Conservation (phyloP, 1,140 invertebrate genomes). For the Psilanteris sp. region DNA sequence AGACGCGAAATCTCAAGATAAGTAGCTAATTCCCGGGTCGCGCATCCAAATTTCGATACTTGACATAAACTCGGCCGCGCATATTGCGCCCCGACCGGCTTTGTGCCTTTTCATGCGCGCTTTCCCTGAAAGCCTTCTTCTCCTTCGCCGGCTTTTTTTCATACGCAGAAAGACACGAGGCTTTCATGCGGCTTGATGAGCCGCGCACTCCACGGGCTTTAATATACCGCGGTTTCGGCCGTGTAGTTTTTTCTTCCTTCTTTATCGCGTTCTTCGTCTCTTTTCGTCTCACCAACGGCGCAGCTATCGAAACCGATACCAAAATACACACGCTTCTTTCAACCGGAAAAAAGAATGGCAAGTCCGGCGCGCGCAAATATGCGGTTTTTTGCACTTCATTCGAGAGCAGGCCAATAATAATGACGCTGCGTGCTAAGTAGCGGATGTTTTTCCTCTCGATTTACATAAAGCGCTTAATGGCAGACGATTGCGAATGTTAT, state of each 20-base stretch:
- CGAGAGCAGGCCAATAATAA: conserved; percentile 52
- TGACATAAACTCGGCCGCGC: conserved; percentile 49
- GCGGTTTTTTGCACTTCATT: conserved; percentile 49
- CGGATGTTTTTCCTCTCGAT: conserved; percentile 59
- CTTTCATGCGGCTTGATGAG: conserved; percentile 55
- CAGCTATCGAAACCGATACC: conserved; percentile 42
- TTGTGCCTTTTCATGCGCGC: conserved; percentile 55
- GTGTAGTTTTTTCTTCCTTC: conserved; percentile 8
- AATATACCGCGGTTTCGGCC: conserved; percentile 62
- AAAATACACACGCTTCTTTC: conserved; percentile 37
- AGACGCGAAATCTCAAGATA: conserved; percentile 52
- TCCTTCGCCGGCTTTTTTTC: conserved; percentile 48
- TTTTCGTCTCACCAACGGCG: conserved; percentile 13
- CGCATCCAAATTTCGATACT: conserved; percentile 58
- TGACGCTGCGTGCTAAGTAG: conserved; percentile 46
- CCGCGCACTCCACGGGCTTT: conserved; percentile 52
- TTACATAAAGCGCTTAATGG: conserved; percentile 55
- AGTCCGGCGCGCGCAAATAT: conserved; percentile 10
- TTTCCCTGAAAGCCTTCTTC: conserved; percentile 51
- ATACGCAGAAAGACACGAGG: conserved; percentile 55
- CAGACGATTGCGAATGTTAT: conserved; percentile 26
- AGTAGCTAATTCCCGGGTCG: conserved; percentile 56
- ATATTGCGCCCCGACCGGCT: conserved; percentile 42
- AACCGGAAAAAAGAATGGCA: conserved; percentile 13
- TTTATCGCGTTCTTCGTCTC: conserved; percentile 3